phyloP scores from a whole-genome alignment of 1,140 invertebrate species.

The Nixonia krombeini region DNA sequence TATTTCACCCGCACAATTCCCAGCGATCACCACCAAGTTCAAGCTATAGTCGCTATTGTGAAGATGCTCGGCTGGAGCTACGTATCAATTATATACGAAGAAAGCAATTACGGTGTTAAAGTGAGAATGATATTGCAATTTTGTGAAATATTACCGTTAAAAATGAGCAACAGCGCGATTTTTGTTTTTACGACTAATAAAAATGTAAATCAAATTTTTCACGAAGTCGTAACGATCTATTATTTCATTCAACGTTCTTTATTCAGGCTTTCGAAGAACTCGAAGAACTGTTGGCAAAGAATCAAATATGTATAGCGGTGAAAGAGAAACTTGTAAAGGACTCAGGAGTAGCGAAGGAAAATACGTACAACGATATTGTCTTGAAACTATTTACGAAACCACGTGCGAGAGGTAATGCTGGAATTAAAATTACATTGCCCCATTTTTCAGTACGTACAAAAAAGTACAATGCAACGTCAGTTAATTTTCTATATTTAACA shows the following conservation, averaged over 20 bases:
- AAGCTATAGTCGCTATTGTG: slow-evolving; percentile 96
- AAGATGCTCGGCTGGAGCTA: slow-evolving; percentile 91
- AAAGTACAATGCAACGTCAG: slow-evolving; percentile 20
- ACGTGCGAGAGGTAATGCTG: slow-evolving; percentile 89
- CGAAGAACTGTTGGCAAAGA: slow-evolving; percentile 83
- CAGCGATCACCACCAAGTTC: slow-evolving; percentile 94
- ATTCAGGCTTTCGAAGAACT: slow-evolving; percentile 96
- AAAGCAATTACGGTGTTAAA: slow-evolving; percentile 97
- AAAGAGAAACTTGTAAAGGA: slow-evolving; percentile 96
- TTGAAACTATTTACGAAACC: slow-evolving; percentile 85
- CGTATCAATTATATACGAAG: slow-evolving; percentile 95
- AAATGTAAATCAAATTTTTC: too few species aligned
- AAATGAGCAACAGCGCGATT: too few species aligned
- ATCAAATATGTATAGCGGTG: slow-evolving; percentile 92
- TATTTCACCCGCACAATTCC: slow-evolving; percentile 96
- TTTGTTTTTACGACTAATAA: too few species aligned
- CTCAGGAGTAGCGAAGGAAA: slow-evolving; percentile 91
- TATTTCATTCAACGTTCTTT: too few species aligned
- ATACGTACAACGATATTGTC: slow-evolving; percentile 90
- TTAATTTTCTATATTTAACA: neutral
- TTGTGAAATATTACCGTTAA: too few species aligned
- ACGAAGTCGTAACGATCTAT: too few species aligned
- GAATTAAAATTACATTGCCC: too few species aligned
- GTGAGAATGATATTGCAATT: too few species aligned
- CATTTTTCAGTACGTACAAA: slow-evolving; percentile 54